These are phyloP conservation scores for Umimayanthus chanpuru DNA, from an alignment of 92 coral and sea anemone species.

Conservation along the genomic window DNA sequence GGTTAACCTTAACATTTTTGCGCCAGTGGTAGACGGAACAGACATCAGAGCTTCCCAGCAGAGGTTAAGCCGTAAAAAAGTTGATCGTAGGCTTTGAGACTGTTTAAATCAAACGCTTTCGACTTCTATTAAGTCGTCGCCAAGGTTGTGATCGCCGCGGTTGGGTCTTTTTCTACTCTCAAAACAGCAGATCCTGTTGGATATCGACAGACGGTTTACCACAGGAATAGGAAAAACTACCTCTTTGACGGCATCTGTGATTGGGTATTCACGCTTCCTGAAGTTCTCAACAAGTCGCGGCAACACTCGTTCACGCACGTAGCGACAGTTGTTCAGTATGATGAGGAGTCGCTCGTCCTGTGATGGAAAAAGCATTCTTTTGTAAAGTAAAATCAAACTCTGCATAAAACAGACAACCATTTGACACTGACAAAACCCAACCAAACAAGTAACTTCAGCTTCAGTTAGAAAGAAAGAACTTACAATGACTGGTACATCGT, in stretches of 20 bases:
- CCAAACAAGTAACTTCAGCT: neutral
- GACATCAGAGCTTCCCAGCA: too few species aligned
- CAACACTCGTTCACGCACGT: slow-evolving; percentile 80
- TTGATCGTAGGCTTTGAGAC: too few species aligned
- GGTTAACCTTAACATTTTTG: too few species aligned
- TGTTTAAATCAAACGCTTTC: too few species aligned
- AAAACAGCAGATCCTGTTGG: too few species aligned
- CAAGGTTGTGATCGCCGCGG: too few species aligned
- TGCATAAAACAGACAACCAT: neutral
- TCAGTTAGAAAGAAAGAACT: neutral
- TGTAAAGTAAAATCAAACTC: too few species aligned
- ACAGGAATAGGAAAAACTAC: slow-evolving; percentile 26
- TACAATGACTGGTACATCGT: slow-evolving; percentile 30
- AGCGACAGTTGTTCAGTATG: slow-evolving; percentile 91
- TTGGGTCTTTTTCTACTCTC: too few species aligned
- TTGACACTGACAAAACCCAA: neutral
- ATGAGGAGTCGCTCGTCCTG: slow-evolving; percentile 96
- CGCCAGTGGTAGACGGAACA: too few species aligned
- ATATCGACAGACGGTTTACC: too few species aligned
- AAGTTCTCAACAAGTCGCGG: slow-evolving; percentile 92
- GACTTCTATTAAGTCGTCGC: too few species aligned
- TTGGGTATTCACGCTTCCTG: slow-evolving; percentile 71
- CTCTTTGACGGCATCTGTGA: slow-evolving; percentile 73
- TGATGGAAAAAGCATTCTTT: neutral
- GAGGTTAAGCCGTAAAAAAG: too few species aligned